Base-by-base conservation (phyloP, 2,888 invertebrate species). In the Ochlodes sylvanus region DNA sequence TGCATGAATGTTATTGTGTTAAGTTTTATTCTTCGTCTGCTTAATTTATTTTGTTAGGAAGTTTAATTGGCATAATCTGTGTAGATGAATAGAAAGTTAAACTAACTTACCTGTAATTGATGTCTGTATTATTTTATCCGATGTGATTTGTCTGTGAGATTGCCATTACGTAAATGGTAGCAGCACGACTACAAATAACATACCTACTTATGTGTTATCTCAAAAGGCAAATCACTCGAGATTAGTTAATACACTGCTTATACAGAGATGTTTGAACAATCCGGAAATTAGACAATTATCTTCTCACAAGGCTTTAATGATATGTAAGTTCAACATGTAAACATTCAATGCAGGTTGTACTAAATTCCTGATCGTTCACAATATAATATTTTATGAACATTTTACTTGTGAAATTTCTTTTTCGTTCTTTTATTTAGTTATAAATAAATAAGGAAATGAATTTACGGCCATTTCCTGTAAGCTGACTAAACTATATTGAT, bases 1-100 rank as follows among this genome's bases (percentile, higher is more conserved):
- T 91, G 92, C 92, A 92, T 92, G 92, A 90, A 90, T 89, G 85
- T 89, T 86, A 79, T 79, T 80, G 42, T 19, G 61, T 68, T 68
- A 62, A 68, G 19, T 62, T 50, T 19, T 56, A 50, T 68, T 21
- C 17, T 66, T 15, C 67, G 44, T 67, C 67, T 27, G 67, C 62
- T 68, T 68, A 15, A 32, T 55, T 44, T 44, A 54, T 55, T 67
- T 38, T 44, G 61, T 61, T 61, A 44, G 21, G 61, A 61, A 61
- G 54, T 67, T 61, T 44, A 54, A 54, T 61, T 54, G 44, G 55
- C 52, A 50, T 60, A 54, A 61, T 34, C 19, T 41, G 34, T 67
- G 55, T 66, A 61, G 44, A 34, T 44, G 55, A 66, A 17, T 52
- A 52, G 27, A 27, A 52, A 27, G 14, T 52, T 21, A 52, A 52